Evolutionary conservation across 1,140 invertebrate genomes (phyloP), one percentile per base, ranked within the genome.

Genomic region (Sinella curviseta): DNA sequence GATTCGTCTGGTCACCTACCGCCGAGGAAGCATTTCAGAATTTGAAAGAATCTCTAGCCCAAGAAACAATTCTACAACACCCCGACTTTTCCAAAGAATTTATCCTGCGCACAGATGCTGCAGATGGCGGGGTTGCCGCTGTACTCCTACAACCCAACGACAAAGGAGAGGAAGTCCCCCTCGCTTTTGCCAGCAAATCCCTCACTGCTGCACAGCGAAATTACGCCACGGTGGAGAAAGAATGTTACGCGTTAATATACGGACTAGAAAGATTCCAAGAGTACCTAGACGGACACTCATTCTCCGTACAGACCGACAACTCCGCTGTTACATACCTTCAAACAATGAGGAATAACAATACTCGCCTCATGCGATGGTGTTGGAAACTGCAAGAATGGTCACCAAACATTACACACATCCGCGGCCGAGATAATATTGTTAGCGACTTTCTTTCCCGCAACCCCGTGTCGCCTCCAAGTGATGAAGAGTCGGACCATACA

Each of bases 151-250:
- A 35, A 76, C 26, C n/a, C 55, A 48, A 17, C 36, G 26, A 31
- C 17, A 35, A 48, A 2, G 17, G 17, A 4, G 3, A 76, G 33
- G 39, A 76, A 60, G 3, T 3, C 24, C 14, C 57, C 24, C 8
- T 60, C 24, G 57, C 57, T n/a, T 60, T 60, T 60, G 57, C 57
- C 8, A 60, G 24, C 24, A 60, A 60, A 26, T 12, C 57, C 14
- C 57, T 60, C 12, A 14, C 57, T 4, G 24, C 12, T 4, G 4
- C 57, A 17, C 57, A 60, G 77, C 78, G 81, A 78, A 88, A 86
- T 76, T 89, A 89, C 70, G 74, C 85, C 0, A 85, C 87, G 65
- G 84, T 87, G n/a, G 57, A 60, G 24, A 60, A 60, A 60, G 57
- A 60, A 24, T 60, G 57, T 24, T 34, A 31, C 55, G 0, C 77